Percentiles rank a stretch among this genome's conserved stretches.
Evolutionary conservation across 1,140 invertebrate genomes (phyloP).

Genomic region (Drosophila suzukii): DNA sequence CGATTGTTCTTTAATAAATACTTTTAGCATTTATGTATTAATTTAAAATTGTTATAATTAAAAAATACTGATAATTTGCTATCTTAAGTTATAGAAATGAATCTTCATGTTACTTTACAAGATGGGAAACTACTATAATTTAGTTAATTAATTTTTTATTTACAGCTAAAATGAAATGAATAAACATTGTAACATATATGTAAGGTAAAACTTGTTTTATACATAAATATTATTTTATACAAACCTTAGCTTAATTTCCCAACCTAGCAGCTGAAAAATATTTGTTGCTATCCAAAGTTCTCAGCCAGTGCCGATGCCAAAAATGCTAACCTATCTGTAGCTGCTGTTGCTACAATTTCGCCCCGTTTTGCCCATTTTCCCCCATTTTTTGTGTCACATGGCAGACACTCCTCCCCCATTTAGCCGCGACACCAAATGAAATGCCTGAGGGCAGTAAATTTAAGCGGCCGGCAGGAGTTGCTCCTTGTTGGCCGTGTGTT

Average conservation of each 20-base stretch:
- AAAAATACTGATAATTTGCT: too few species aligned
- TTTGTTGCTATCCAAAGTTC: neutral
- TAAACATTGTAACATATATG: too few species aligned
- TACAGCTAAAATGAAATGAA: too few species aligned
- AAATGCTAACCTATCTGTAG: constrained; percentile 15
- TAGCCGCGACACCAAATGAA: constrained; percentile 59
- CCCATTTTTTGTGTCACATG: constrained; percentile 24
- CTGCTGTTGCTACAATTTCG: constrained; percentile 18
- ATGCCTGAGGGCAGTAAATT: constrained; percentile 80
- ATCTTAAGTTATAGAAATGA: too few species aligned
- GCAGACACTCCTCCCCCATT: constrained; percentile 26
- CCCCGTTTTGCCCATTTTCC: constrained; percentile 11
- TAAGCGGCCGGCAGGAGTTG: constrained; percentile 57
- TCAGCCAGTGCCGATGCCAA: constrained; percentile 16
- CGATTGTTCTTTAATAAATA: too few species aligned
- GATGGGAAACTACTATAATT: too few species aligned
- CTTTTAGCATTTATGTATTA: too few species aligned
- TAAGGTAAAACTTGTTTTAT: too few species aligned
- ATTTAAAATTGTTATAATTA: too few species aligned
- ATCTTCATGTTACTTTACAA: too few species aligned
- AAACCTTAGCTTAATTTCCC: neutral
- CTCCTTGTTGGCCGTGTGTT: constrained; percentile 16
- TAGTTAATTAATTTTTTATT: too few species aligned
- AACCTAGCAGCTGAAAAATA: neutral
- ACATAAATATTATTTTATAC: neutral